These are phyloP conservation scores for Mimumesa dahlbomi DNA, from an alignment of 2,888 invertebrate species.

Conservation along the genomic window DNA sequence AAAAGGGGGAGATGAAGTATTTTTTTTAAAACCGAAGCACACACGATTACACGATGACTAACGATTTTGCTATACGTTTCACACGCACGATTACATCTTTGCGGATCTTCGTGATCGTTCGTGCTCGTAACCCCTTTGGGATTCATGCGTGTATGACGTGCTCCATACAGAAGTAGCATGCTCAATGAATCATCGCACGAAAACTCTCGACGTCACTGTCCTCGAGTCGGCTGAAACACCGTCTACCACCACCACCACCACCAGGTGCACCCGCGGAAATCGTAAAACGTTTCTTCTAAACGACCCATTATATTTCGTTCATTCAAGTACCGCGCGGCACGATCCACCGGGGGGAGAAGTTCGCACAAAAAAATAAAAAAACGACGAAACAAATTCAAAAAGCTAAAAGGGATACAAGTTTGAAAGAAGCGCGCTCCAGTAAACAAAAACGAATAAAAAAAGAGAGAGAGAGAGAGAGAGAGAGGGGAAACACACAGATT, in stretches of 20 bases:
- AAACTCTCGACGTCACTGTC: neutral
- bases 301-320: no score
- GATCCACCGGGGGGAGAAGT: no score
- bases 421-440: no score
- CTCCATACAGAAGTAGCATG: neutral
- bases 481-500: neutral
- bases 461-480: no score
- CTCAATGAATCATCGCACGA: neutral
- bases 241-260: no score
- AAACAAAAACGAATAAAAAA: no score
- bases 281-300: neutral
- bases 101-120: neutral
- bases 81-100: neutral
- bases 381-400: no score
- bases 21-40: neutral
- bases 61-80: neutral
- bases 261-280: neutral
- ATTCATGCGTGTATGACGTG: neutral
- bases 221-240: no score
- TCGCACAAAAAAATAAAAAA: no score
- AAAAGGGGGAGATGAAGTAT: no score
- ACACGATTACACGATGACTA: neutral
- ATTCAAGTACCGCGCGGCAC: no score
- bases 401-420: no score
- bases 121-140: neutral